Conservation (phyloP, 2,797 vertebrate genomes). For the Melanotaenia boesemani region DNA sequence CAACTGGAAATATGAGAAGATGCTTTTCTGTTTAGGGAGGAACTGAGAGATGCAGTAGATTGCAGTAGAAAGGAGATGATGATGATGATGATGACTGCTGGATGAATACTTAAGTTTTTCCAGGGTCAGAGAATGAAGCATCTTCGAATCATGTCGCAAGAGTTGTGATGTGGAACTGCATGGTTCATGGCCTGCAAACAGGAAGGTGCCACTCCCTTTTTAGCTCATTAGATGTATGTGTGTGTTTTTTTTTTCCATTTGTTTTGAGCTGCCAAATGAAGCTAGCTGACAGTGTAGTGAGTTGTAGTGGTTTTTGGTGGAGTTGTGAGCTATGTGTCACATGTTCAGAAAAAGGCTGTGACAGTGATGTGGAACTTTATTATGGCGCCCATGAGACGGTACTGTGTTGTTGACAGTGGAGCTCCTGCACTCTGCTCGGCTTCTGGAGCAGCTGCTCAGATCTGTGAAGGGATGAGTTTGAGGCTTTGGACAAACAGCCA, state of each 20-base stretch:
- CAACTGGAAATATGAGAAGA: slow-evolving; percentile 5
- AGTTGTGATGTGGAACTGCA: neutral
- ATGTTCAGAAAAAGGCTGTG: neutral
- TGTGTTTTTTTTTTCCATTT: slow-evolving; percentile 22
- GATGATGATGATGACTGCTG: neutral
- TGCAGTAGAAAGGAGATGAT: neutral
- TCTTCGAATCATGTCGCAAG: slow-evolving; percentile 9
- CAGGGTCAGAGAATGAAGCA: neutral
- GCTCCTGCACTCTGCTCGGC: neutral
- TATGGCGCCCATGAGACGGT: neutral
- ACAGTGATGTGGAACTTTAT: slow-evolving; percentile 7
- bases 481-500: neutral
- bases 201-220: slow-evolving; percentile 34
- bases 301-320: slow-evolving; percentile 2
- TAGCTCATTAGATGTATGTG: slow-evolving; percentile 13
- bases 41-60: neutral
- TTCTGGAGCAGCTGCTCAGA: neutral
- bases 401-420: neutral
- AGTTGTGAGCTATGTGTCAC: slow-evolving; percentile 11
- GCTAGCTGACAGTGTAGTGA: slow-evolving; percentile 7
- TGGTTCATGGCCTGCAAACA: slow-evolving; percentile 19
- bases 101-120: slow-evolving; percentile 13
- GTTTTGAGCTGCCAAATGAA: slow-evolving; percentile 21
- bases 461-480: neutral
- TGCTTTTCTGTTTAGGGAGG: neutral